These are phyloP conservation scores for Perccottus glenii DNA, from an alignment of 2,113 vertebrate genomes.

Conservation along the genomic window DNA sequence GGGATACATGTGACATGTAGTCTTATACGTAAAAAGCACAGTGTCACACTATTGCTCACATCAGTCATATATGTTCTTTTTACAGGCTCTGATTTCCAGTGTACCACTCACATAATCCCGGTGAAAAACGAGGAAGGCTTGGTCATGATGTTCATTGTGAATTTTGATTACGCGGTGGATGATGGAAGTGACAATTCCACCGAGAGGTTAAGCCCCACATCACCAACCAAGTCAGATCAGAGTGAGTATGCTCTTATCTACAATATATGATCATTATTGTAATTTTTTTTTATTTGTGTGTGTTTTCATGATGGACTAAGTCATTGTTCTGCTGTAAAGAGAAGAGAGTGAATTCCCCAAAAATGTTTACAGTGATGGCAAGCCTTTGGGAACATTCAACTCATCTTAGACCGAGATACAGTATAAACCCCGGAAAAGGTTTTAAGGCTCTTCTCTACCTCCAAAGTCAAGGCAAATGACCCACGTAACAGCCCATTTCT, in stretches of 20 bases:
- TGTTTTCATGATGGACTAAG: neutral
- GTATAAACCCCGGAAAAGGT: neutral
- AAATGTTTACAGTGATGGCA: neutral
- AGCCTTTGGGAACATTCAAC: neutral
- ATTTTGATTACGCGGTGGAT: slow-evolving; percentile 91
- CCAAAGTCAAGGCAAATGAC: neutral
- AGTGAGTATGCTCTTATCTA: slow-evolving; percentile 82
- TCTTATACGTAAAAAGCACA: too few relatives aligned
- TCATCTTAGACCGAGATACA: too few relatives aligned
- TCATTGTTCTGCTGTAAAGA: neutral
- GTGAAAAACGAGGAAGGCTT: slow-evolving; percentile 98
- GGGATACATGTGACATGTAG: too few relatives aligned
- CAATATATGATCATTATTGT: neutral
- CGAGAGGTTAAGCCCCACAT: slow-evolving; percentile 88
- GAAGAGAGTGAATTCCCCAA: neutral
- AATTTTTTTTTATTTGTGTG: neutral
- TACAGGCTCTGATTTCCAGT: slow-evolving; percentile 93
- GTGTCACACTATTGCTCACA: neutral
- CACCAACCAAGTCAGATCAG: slow-evolving; percentile 89
- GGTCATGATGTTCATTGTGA: slow-evolving; percentile 99
- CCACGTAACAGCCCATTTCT: neutral
- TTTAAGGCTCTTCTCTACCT: neutral
- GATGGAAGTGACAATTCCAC: slow-evolving; percentile 85
- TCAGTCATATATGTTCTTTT: slow-evolving; percentile 30
- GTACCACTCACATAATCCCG: slow-evolving; percentile 94